Percentiles rank a stretch among this genome's conserved stretches.
These are phyloP conservation scores for Epicampocera succincta DNA, from an alignment of 2,888 invertebrate species.

Conservation along the genomic window DNA sequence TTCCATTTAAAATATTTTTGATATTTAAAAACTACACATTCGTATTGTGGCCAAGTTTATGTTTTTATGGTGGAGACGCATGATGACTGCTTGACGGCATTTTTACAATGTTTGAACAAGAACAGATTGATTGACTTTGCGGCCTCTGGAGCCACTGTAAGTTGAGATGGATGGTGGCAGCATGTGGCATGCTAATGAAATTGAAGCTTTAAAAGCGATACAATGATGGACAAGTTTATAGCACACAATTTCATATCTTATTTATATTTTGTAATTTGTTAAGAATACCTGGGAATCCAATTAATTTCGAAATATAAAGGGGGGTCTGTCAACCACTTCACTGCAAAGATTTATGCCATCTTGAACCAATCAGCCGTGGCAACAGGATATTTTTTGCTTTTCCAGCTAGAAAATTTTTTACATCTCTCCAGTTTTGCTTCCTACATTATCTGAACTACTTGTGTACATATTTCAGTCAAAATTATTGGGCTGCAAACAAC, in stretches of 20 bases:
- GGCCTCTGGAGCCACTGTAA: slow-evolving; percentile 32
- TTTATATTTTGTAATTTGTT: too few relatives aligned
- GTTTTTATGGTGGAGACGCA: slow-evolving; percentile 1
- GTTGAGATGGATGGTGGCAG: neutral
- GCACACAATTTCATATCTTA: neutral
- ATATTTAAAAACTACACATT: neutral
- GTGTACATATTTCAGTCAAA: too few relatives aligned
- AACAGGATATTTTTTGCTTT: too few relatives aligned
- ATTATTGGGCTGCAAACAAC: too few relatives aligned
- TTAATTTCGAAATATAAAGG: too few relatives aligned
- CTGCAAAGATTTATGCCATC: too few relatives aligned
- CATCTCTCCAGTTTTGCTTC: too few relatives aligned
- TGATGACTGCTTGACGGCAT: slow-evolving; percentile 14
- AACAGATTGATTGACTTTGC: slow-evolving; percentile 8
- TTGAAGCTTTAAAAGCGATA: neutral
- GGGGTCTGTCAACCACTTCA: too few relatives aligned
- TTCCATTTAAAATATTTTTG: slow-evolving; percentile 1
- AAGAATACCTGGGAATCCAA: too few relatives aligned
- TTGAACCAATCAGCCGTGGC: too few relatives aligned
- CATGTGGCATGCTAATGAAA: slow-evolving; percentile 23
- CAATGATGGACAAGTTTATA: slow-evolving; percentile 10
- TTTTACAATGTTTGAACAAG: slow-evolving; percentile 15
- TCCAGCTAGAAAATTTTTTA: too few relatives aligned
- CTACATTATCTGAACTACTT: too few relatives aligned
- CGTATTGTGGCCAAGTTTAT: slow-evolving; percentile 17